These are phyloP conservation scores for Dorcus hopei DNA, from an alignment of 2,888 invertebrate species.

Conservation along the genomic window DNA sequence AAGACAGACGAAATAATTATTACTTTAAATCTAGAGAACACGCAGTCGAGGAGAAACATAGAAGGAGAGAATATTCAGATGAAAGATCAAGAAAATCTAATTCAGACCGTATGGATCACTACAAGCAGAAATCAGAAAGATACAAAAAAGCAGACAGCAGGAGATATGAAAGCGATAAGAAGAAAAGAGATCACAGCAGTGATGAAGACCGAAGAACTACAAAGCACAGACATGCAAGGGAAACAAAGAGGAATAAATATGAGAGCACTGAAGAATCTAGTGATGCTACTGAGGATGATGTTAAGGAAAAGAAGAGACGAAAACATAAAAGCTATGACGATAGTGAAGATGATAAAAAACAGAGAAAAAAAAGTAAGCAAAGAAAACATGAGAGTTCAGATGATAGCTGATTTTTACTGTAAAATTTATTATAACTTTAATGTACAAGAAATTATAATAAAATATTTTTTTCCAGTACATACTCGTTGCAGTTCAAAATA, in stretches of 20 bases:
- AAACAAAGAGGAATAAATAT: neutral
- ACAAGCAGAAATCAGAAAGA: neutral
- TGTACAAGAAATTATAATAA: too few species aligned
- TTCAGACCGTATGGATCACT: neutral
- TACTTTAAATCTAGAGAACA: neutral
- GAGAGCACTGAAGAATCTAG: neutral
- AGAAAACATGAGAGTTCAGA: conserved; percentile 16
- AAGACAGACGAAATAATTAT: conserved; percentile 26
- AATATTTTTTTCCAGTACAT: too few species aligned
- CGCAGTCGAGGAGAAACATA: neutral
- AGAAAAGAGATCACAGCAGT: conserved; percentile 17
- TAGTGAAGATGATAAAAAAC: conserved; percentile 16
- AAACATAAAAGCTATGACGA: conserved; percentile 12
- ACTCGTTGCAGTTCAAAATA: too few species aligned
- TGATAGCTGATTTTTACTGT: neutral
- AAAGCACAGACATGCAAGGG: conserved; percentile 1
- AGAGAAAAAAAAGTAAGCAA: conserved; percentile 32
- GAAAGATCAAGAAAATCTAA: neutral
- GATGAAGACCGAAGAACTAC: conserved; percentile 19
- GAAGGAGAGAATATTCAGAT: neutral
- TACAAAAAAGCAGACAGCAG: neutral
- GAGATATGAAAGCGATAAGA: neutral
- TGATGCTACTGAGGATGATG: conserved; percentile 2
- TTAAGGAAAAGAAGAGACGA: conserved; percentile 7
- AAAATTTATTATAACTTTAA: too few species aligned